These are phyloP conservation scores for Dipodomys merriami DNA, from an alignment of 2,113 vertebrate species.

Conservation along the genomic window DNA sequence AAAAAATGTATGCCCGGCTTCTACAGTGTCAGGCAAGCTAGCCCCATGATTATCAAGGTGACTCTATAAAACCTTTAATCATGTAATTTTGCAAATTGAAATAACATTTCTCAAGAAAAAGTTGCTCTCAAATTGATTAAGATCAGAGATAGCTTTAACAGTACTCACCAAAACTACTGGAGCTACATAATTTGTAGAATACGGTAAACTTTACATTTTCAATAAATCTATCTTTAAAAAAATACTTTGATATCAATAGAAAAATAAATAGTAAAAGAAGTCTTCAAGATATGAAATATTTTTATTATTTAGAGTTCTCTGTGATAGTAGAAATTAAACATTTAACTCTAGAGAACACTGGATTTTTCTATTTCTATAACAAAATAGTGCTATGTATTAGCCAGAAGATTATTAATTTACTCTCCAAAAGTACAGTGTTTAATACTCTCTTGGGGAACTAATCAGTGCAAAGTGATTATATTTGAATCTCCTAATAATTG, in stretches of 20 bases:
- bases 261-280: slow-evolving; percentile 47
- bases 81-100: slow-evolving; percentile 35
- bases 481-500: slow-evolving; percentile 18
- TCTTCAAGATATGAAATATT: slow-evolving; percentile 13
- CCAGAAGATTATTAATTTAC: slow-evolving; percentile 40
- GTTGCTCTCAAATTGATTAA: slow-evolving; percentile 2
- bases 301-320: slow-evolving; percentile 42
- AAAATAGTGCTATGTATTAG: not conserved
- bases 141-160: slow-evolving; percentile 16
- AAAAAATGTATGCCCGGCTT: not conserved
- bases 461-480: not conserved
- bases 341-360: slow-evolving; percentile 25
- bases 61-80: slow-evolving; percentile 22
- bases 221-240: not conserved
- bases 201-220: not conserved
- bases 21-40: not conserved
- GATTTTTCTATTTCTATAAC: not conserved
- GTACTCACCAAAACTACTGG: not conserved
- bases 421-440: not conserved
- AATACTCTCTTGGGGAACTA: not conserved
- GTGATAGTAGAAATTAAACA: not conserved
- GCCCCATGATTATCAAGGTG: slow-evolving; percentile 45
- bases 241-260: slow-evolving; percentile 6
- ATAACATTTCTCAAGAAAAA: slow-evolving; percentile 10
- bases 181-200: not conserved